These are phyloP conservation scores for Poeciliopsis turneri DNA, from an alignment of 2,797 vertebrate species.

Conservation along the genomic window DNA sequence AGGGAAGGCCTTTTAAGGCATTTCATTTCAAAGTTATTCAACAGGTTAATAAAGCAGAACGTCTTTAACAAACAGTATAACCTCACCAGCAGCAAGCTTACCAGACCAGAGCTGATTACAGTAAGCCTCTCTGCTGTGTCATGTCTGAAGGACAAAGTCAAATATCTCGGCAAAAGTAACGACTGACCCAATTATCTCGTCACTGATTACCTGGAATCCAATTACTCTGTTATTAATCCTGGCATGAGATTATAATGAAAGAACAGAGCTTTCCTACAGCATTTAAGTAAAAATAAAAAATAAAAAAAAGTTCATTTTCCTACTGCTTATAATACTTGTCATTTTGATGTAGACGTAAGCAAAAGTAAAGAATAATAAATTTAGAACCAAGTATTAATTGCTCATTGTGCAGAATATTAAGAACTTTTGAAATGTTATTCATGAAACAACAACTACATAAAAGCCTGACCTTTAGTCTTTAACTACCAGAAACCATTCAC, in stretches of 20 bases:
- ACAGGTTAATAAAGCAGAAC: background rate
- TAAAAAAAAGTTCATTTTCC: background rate
- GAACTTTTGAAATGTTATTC: background rate
- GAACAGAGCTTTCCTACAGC: background rate
- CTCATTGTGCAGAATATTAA: background rate
- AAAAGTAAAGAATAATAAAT: background rate
- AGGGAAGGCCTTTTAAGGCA: slow-evolving; percentile 1
- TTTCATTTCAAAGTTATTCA: background rate
- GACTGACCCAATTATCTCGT: slow-evolving; percentile 19
- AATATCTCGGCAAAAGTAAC: slow-evolving; percentile 36
- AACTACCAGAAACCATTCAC: background rate
- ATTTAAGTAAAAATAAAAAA: background rate
- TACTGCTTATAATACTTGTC: background rate
- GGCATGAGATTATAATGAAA: background rate
- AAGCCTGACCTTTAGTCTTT: background rate
- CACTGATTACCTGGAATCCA: background rate
- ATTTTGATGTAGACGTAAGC: background rate
- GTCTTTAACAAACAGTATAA: slow-evolving; percentile 9
- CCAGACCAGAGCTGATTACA: slow-evolving; percentile 49
- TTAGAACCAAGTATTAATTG: background rate
- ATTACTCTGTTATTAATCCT: background rate
- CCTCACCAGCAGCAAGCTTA: slow-evolving; percentile 28
- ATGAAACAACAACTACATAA: background rate
- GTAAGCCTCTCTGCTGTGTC: slow-evolving; percentile 30
- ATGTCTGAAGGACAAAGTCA: slow-evolving; percentile 37